These are phyloP conservation scores for Patella depressa DNA, from an alignment of 2,888 invertebrate species.

Conservation along the genomic window DNA sequence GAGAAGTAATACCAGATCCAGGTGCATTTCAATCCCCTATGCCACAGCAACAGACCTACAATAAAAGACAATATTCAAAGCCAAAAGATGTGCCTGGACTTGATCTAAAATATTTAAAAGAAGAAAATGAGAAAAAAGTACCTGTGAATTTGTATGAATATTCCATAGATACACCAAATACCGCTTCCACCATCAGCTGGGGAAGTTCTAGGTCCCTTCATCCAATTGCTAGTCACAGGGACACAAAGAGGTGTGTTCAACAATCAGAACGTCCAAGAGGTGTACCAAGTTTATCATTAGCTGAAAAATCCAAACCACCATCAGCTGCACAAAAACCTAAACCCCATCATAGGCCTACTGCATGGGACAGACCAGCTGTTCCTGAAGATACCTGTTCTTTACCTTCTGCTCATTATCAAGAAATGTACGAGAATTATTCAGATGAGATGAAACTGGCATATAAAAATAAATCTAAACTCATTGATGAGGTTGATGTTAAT, in stretches of 20 bases:
- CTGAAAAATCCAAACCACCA: constrained; percentile 18
- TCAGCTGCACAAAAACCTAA: constrained; percentile 20
- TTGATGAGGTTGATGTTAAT: constrained; percentile 37
- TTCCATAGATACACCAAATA: constrained; percentile 46
- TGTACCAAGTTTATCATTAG: constrained; percentile 24
- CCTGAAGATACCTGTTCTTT: constrained; percentile 48
- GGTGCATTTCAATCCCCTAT: too few relatives aligned
- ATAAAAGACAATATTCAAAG: too few relatives aligned
- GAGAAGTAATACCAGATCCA: constrained; percentile 18
- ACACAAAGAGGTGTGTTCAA: not conserved
- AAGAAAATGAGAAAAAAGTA: constrained; percentile 47
- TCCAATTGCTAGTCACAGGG: constrained; percentile 1
- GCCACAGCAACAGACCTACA: too few relatives aligned
- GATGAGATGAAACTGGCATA: constrained; percentile 61
- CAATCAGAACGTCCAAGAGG: constrained; percentile 17
- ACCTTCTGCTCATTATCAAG: constrained; percentile 55
- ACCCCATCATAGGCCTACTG: constrained; percentile 43
- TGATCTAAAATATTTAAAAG: constrained; percentile 54
- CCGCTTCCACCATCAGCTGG: constrained; percentile 60
- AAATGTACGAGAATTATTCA: constrained; percentile 61
- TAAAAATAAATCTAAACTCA: constrained; percentile 27
- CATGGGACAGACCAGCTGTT: constrained; percentile 58
- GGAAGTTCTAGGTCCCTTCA: constrained; percentile 38
- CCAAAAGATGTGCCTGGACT: constrained; percentile 51
- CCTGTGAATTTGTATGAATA: constrained; percentile 52